These are phyloP conservation scores for Odocoileus virginianus DNA, from an alignment of 2,113 vertebrate species.

Conservation along the genomic window DNA sequence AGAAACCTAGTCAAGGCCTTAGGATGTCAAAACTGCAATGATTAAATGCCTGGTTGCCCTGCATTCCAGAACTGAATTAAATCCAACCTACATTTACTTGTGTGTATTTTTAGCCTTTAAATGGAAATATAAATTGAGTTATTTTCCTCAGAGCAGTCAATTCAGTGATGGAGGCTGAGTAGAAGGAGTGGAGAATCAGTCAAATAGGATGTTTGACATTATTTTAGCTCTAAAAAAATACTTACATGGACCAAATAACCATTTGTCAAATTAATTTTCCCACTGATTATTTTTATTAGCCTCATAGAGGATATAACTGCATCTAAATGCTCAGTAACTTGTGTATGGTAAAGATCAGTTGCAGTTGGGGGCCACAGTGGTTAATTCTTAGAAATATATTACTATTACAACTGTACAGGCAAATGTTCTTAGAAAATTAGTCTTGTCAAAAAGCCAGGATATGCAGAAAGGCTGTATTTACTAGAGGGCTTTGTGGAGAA, in stretches of 20 bases:
- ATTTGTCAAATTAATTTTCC: constrained; percentile 34
- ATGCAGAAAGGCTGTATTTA: constrained; percentile 4
- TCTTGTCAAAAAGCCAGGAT: constrained; percentile 21
- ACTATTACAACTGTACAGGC: background rate
- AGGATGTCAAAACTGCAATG: constrained; percentile 47
- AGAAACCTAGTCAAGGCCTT: constrained; percentile 31
- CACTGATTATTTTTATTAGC: constrained; percentile 13
- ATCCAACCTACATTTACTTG: constrained; percentile 34
- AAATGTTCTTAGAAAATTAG: constrained; percentile 46
- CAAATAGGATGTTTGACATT: constrained; percentile 20
- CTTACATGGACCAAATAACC: constrained; percentile 2
- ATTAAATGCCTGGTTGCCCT: constrained; percentile 44
- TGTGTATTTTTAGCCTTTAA: constrained; percentile 62
- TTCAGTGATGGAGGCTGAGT: background rate
- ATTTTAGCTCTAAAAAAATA: constrained; percentile 35
- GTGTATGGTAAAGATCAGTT: background rate
- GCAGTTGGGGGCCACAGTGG: background rate
- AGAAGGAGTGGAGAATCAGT: constrained; percentile 18
- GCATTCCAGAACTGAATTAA: constrained; percentile 55
- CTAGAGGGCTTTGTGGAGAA: background rate
- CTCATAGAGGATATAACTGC: background rate
- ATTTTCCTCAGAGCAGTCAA: constrained; percentile 41
- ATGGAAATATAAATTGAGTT: constrained; percentile 54
- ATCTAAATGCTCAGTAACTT: constrained; percentile 8
- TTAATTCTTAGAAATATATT: constrained; percentile 28